Conservation (phyloP, 2,888 invertebrate genomes). For the Eueremaeus valkanovi region DNA sequence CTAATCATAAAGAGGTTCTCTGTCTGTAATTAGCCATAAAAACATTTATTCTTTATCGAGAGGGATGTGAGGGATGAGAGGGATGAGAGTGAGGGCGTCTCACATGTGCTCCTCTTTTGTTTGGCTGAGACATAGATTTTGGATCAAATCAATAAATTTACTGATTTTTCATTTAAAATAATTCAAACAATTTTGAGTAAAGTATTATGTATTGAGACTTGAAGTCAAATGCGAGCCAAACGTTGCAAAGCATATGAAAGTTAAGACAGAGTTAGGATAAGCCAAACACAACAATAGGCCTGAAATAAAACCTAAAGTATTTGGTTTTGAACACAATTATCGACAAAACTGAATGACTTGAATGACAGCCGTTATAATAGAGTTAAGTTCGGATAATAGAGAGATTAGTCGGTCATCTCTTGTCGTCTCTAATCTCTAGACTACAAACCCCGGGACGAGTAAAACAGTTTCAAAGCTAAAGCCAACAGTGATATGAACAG, state of each 20-base stretch:
- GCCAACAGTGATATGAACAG: not conserved
- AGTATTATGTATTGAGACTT: not conserved
- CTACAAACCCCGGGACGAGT: not conserved
- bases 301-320: not conserved
- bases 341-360: not conserved
- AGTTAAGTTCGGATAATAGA: constrained; percentile 24
- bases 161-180: not conserved
- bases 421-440: constrained; percentile 11
- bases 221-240: not conserved
- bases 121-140: no score
- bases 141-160: no score
- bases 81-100: not conserved
- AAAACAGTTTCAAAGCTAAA: constrained; percentile 17
- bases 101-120: not conserved
- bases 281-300: not conserved
- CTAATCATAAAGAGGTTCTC: not conserved
- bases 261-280: no score
- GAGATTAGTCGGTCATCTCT: constrained; percentile 14
- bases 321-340: constrained; percentile 22
- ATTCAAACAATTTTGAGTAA: not conserved
- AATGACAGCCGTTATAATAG: constrained; percentile 22
- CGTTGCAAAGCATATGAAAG: not conserved
- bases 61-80: not conserved
- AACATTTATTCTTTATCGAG: constrained; percentile 10
- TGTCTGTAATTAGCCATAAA: constrained; percentile 13